Base-by-base conservation (phyloP, 2,797 vertebrate genomes). In the Dermochelys coriacea region DNA sequence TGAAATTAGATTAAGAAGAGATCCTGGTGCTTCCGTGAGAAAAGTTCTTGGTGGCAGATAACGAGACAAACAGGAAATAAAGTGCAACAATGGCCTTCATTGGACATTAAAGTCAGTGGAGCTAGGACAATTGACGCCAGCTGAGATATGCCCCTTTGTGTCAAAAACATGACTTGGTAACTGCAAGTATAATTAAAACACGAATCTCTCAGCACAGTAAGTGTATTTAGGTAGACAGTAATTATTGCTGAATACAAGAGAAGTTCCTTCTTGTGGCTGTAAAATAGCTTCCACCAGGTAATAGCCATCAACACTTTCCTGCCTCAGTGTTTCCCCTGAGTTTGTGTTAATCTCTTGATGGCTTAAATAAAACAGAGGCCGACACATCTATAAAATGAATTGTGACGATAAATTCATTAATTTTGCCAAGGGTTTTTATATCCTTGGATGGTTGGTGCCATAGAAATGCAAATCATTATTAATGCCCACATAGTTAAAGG, bases 311-410 rank as follows among this genome's bases (percentile, higher is more conserved):
- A 45, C 7, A 15, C 47, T 90, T 84, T 57, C 86, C 59, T 89
- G 49, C 31, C 61, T 49, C 47, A 83, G 45, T 15, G 23, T 61
- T 87, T 23, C 80, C 52, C 80, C 50, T 57, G 27, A 47, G 74
- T 52, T 87, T 52, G 14, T 45, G 82, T 50, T 94, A 91, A 84
- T 75, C 18, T 86, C 82, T 55, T 7, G 23, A 8, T 41, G 80
- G 52, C 29, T 95, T 91, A 83, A 88, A 84, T 81, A 68, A 84
- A 92, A 64, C 34, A 74, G 87, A 85, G 64, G n/a, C 82, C 92
- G 80, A 83, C 71, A 29, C 34, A 79, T 57, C 80, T 92, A 61
- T 81, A 34, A 29, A 4, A 47, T 52, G 50, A 81, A 21, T 16
- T 25, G 68, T 68, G 83, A 85, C 77, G 71, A 57, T 45, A 85